Conservation (phyloP, 1,140 invertebrate genomes). For the Drosophila littoralis region DNA sequence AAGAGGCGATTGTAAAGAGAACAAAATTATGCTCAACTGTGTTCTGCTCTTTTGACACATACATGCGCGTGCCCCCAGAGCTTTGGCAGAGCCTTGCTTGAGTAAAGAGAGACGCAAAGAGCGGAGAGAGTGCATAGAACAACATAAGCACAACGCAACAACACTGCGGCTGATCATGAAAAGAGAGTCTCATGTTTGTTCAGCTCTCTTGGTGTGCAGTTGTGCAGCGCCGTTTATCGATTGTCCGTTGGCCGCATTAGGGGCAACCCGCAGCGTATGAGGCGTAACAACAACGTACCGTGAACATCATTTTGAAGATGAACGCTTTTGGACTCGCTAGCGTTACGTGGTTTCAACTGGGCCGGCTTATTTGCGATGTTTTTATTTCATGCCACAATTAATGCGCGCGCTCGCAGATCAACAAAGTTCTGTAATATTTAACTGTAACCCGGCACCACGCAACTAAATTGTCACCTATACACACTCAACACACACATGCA, state of each 20-base stretch:
- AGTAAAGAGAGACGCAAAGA: neutral
- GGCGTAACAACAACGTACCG: slow-evolving; percentile 64
- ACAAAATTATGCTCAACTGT: neutral
- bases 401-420: slow-evolving; percentile 44
- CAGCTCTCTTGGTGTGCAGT: slow-evolving; percentile 18
- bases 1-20: neutral
- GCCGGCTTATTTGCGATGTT: slow-evolving; percentile 35
- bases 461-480: slow-evolving; percentile 75
- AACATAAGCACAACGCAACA: slow-evolving; percentile 7
- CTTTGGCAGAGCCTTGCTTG: neutral
- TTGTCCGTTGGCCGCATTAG: slow-evolving; percentile 33
- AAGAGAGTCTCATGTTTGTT: slow-evolving; percentile 22
- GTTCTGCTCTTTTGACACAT: neutral
- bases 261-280: slow-evolving; percentile 29
- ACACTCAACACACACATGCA: slow-evolving; percentile 40
- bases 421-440: slow-evolving; percentile 72
- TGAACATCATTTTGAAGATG: slow-evolving; percentile 78
- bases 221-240: slow-evolving; percentile 38
- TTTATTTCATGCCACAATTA: slow-evolving; percentile 55
- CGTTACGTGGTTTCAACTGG: slow-evolving; percentile 52
- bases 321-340: slow-evolving; percentile 30
- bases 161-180: slow-evolving; percentile 4
- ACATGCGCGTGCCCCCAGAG: neutral
- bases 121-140: neutral
- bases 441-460: slow-evolving; percentile 79